phyloP scores from a whole-genome alignment of 1,140 invertebrate species.

The Ips typographus region DNA sequence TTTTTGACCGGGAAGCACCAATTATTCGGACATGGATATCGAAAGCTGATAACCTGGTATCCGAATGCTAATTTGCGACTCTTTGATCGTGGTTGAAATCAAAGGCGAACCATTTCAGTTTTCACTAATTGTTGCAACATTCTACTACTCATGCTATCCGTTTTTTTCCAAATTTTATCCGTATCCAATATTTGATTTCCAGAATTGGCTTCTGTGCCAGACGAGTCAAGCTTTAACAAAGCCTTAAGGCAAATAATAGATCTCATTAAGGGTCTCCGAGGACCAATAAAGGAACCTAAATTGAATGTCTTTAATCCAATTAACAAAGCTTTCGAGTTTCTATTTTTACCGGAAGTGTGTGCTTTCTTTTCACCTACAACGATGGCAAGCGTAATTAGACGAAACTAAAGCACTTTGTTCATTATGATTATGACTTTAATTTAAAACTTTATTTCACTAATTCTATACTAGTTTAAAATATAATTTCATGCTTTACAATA shows the following conservation, averaged over 20 bases:
- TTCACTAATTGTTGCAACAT: no score
- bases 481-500: no score
- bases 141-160: not conserved
- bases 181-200: conserved; percentile 16
- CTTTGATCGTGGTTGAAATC: no score
- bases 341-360: conserved; percentile 2
- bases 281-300: conserved; percentile 22
- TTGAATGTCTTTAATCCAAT: conserved; percentile 27
- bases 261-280: conserved; percentile 17
- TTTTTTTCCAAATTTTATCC: conserved; percentile 4
- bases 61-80: no score
- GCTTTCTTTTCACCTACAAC: conserved; percentile 14
- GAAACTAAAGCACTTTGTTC: not conserved
- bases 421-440: no score
- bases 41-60: no score
- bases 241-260: conserved; percentile 21
- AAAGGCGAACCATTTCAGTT: no score
- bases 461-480: no score
- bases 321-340: conserved; percentile 16
- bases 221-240: conserved; percentile 1
- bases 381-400: conserved; percentile 9
- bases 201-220: not conserved
- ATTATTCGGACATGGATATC: no score
- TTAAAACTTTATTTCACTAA: no score
- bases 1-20: no score